These are phyloP conservation scores for Halcyon smyrnensis DNA, from an alignment of 2,797 vertebrate genomes.

Conservation along the genomic window DNA sequence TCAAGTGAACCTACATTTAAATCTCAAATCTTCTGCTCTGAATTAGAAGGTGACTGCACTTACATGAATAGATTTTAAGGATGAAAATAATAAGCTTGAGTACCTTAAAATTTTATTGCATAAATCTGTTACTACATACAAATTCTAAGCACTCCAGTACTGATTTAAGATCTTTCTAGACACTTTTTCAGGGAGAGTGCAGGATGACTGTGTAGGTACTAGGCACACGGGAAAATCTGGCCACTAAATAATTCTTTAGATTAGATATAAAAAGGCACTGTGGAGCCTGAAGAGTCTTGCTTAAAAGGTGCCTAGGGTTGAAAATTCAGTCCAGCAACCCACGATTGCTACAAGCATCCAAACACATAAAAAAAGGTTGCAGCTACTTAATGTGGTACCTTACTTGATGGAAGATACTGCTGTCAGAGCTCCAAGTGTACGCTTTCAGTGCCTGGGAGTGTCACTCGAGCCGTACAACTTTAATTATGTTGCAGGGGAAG, in stretches of 20 bases:
- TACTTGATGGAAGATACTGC: not conserved
- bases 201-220: not conserved
- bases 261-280: not conserved
- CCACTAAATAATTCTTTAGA: not conserved
- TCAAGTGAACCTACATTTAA: slow-evolving; percentile 48
- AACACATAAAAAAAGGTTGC: not conserved
- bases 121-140: slow-evolving; percentile 31
- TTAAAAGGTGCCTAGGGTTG: not conserved
- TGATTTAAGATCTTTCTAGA: slow-evolving; percentile 13
- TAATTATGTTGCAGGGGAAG: not conserved
- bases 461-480: not conserved
- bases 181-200: not conserved
- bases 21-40: slow-evolving; percentile 40
- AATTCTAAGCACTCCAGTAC: slow-evolving; percentile 13
- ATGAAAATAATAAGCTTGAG: slow-evolving; percentile 50
- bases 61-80: slow-evolving; percentile 39
- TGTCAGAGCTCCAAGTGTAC: not conserved
- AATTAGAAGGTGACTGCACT: slow-evolving; percentile 46
- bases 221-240: not conserved
- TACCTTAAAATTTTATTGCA: slow-evolving; percentile 41
- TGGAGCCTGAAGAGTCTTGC: not conserved
- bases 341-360: not conserved
- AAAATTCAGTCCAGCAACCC: not conserved
- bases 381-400: not conserved
- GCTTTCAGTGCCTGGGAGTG: not conserved